phyloP scores from a whole-genome alignment of 92 coral and sea anemone species.

The Diadumene lineata region DNA sequence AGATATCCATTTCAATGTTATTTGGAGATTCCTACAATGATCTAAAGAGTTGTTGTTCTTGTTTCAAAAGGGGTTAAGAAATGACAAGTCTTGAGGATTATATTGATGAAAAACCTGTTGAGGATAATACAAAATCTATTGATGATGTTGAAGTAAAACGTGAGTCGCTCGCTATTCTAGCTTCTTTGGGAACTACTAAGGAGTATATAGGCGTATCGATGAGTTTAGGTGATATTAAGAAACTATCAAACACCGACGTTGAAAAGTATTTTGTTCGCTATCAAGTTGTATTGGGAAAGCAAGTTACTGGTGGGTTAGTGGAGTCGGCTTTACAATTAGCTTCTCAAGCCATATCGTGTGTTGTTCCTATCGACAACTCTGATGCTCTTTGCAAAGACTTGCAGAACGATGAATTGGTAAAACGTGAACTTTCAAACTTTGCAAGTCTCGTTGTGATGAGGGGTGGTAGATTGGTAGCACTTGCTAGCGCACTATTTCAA shows the following conservation, averaged over 20 bases:
- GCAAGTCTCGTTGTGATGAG: slow-evolving; percentile 49
- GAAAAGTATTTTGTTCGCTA: slow-evolving; percentile 43
- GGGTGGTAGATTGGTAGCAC: slow-evolving; percentile 61
- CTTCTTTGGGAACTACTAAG: slow-evolving; percentile 40
- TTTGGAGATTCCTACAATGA: slow-evolving; percentile 47
- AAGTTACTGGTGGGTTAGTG: slow-evolving; percentile 45
- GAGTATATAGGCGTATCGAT: slow-evolving; percentile 36
- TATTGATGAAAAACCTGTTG: slow-evolving; percentile 28
- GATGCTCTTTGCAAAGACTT: slow-evolving; percentile 52
- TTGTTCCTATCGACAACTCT: slow-evolving; percentile 47
- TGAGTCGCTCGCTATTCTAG: slow-evolving; percentile 50
- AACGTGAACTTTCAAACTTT: slow-evolving; percentile 51
- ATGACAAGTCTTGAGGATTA: slow-evolving; percentile 41
- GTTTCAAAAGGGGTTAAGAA: background rate
- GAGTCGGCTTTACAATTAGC: slow-evolving; percentile 39
- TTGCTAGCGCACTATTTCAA: slow-evolving; percentile 55
- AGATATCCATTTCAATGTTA: slow-evolving; percentile 50
- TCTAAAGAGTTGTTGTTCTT: slow-evolving; percentile 11
- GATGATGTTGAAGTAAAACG: slow-evolving; percentile 48
- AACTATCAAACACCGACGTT: slow-evolving; percentile 37
- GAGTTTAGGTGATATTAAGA: slow-evolving; percentile 41
- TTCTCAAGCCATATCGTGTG: slow-evolving; percentile 41
- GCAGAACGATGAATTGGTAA: slow-evolving; percentile 46
- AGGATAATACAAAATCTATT: background rate
- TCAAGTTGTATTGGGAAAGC: slow-evolving; percentile 41